These are phyloP conservation scores for Heliconius hewitsoni DNA, from an alignment of 1,140 invertebrate species.

Conservation along the genomic window DNA sequence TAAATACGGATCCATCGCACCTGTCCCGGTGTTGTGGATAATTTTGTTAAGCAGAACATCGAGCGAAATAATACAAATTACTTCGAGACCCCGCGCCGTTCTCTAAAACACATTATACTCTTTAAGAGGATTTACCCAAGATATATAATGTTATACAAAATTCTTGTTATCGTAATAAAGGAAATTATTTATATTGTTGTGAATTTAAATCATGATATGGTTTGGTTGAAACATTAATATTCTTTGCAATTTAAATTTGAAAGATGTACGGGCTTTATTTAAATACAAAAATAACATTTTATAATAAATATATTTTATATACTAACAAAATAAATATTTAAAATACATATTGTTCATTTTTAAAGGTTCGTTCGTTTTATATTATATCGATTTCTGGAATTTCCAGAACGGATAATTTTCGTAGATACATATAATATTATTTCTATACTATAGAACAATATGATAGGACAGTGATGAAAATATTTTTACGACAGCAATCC, in stretches of 20 bases:
- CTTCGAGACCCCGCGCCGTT: conserved; percentile 18
- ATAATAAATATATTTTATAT: background rate
- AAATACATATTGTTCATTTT: background rate
- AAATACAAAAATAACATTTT: background rate
- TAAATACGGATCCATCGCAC: conserved; percentile 76
- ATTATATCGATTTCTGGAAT: background rate
- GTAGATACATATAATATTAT: too few relatives aligned
- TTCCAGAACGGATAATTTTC: too few relatives aligned
- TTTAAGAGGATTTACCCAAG: conserved; percentile 17
- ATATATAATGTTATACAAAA: background rate
- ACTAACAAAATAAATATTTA: background rate
- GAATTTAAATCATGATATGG: background rate
- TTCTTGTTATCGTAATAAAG: conserved; percentile 4
- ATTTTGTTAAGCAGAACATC: conserved; percentile 44
- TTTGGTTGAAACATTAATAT: background rate
- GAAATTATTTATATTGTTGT: background rate
- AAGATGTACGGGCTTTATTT: background rate
- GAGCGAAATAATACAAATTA: conserved; percentile 32
- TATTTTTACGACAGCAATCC: too few relatives aligned
- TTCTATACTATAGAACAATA: background rate
- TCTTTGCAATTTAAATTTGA: background rate
- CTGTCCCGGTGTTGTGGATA: conserved; percentile 67
- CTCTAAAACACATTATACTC: conserved; percentile 23
- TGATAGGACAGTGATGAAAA: too few relatives aligned
- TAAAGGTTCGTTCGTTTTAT: background rate